These are phyloP conservation scores for Squalus acanthias DNA, from an alignment of 2,797 vertebrate species.

Conservation along the genomic window DNA sequence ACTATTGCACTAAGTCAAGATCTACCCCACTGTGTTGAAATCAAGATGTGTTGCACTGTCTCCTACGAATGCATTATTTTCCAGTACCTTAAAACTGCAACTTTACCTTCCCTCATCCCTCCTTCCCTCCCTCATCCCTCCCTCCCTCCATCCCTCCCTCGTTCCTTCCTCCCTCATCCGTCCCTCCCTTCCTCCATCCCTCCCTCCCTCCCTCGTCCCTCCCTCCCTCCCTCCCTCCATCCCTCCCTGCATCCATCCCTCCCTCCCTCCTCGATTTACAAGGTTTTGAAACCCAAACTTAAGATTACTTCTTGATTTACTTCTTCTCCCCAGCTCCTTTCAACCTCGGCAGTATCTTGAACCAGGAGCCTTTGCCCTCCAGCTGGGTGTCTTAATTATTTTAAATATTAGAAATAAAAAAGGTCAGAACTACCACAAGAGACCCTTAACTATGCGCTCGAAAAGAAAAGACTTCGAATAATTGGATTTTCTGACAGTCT, in stretches of 20 bases:
- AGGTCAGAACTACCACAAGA: background rate
- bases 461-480: background rate
- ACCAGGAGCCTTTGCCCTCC: too few species aligned
- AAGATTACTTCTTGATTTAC: background rate
- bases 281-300: background rate
- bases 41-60: background rate
- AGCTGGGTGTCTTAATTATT: background rate
- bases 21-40: background rate
- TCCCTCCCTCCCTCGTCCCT: too few species aligned
- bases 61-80: background rate
- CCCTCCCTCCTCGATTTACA: background rate
- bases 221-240: too few species aligned
- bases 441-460: background rate
- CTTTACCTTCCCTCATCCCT: background rate
- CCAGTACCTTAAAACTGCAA: background rate
- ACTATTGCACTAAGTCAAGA: background rate
- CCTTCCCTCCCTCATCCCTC: background rate
- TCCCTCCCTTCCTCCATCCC: too few species aligned
- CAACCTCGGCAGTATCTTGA: background rate
- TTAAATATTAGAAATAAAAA: background rate
- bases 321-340: background rate
- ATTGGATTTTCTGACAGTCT: background rate
- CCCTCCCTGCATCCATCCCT: too few species aligned
- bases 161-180: too few species aligned
- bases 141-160: too few species aligned